Evolutionary conservation across 2,113 vertebrate species (phyloP).

Genomic region (Galeopterus variegatus): DNA sequence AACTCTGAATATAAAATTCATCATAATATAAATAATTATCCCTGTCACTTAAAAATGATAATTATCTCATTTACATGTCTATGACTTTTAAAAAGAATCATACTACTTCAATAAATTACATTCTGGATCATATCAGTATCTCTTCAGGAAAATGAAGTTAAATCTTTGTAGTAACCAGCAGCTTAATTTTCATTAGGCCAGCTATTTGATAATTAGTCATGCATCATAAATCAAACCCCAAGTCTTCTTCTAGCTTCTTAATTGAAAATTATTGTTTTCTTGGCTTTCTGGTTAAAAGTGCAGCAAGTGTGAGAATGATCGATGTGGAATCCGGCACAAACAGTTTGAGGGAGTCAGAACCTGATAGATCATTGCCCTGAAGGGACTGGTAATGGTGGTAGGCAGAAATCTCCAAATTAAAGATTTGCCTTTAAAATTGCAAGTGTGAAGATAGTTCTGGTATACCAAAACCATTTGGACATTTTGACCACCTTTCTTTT

Average conservation of each 20-base stretch:
- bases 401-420: conserved; percentile 93
- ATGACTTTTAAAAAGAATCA: conserved; percentile 86
- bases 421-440: conserved; percentile 90
- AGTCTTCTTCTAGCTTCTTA: conserved; percentile 96
- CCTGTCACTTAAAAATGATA: conserved; percentile 85
- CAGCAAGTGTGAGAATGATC: conserved; percentile 94
- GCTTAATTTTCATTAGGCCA: conserved; percentile 95
- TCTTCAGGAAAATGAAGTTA: conserved; percentile 93
- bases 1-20: conserved; percentile 79
- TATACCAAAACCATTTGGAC: conserved; percentile 81
- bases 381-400: conserved; percentile 91
- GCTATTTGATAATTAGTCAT: conserved; percentile 96
- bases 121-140: conserved; percentile 88
- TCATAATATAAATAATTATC: conserved; percentile 82
- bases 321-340: conserved; percentile 96
- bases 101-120: conserved; percentile 86
- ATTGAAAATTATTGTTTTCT: conserved; percentile 98
- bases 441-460: conserved; percentile 80
- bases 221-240: conserved; percentile 98
- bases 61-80: conserved; percentile 85
- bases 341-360: conserved; percentile 97
- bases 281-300: conserved; percentile 92
- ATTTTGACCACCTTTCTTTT: conserved; percentile 71
- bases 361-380: conserved; percentile 97
- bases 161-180: conserved; percentile 92